Evolutionary conservation across 37 sponge, comb jelly and placozoan genomes (phyloP).

Genomic region (Halichondria panicea): DNA sequence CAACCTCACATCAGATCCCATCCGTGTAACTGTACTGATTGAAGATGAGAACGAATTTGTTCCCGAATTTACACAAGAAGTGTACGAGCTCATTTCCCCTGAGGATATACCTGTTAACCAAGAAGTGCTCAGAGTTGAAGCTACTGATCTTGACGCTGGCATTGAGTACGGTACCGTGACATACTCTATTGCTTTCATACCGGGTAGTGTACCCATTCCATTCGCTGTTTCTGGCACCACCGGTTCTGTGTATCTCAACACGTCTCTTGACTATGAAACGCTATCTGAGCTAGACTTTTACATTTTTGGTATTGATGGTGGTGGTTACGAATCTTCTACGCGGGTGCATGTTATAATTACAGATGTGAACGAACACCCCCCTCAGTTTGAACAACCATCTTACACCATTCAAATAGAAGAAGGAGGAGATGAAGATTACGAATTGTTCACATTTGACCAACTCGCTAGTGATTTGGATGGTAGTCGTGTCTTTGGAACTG

Average conservation of each 20-base stretch:
- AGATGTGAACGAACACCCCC: constrained; percentile 52
- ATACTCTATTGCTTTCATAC: neutral
- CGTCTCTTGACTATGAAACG: constrained; percentile 33
- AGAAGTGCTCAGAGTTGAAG: constrained; percentile 1
- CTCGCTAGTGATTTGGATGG: constrained; percentile 12
- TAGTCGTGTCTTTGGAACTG: constrained; percentile 7
- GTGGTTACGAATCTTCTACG: constrained; percentile 13
- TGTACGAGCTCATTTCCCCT: neutral
- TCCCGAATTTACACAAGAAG: constrained; percentile 20
- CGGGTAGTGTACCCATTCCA: constrained; percentile 3
- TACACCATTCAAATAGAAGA: constrained; percentile 43
- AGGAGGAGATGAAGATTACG: neutral
- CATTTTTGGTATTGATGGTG: constrained; percentile 33
- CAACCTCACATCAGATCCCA: constrained; percentile 29
- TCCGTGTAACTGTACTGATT: constrained; percentile 42
- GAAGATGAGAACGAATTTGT: constrained; percentile 66
- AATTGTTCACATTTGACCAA: neutral
- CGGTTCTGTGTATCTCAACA: constrained; percentile 16
- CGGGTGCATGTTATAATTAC: constrained; percentile 29
- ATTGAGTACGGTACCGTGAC: neutral
- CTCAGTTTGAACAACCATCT: constrained; percentile 26
- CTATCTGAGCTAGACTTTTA: constrained; percentile 9
- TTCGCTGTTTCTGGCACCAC: constrained; percentile 39
- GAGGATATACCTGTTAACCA: constrained; percentile 13
- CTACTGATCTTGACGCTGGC: constrained; percentile 29